Evolutionary conservation across 2,113 vertebrate species (phyloP).

Genomic region (Castor canadensis): DNA sequence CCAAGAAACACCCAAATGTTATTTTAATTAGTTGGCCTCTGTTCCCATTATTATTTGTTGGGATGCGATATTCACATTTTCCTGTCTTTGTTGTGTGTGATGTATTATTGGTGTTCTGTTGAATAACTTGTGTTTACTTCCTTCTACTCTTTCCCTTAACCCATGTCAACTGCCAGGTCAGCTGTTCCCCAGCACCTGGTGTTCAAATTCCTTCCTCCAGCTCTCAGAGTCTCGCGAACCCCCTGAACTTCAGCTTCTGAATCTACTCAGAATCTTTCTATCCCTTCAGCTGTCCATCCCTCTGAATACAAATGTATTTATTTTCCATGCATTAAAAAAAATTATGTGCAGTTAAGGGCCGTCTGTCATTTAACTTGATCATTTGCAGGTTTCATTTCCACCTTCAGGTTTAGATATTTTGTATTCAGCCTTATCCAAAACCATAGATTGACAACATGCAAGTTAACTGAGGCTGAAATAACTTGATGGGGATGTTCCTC

Average conservation of each 20-base stretch:
- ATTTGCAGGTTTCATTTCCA: slow-evolving; percentile 22
- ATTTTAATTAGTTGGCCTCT: slow-evolving; percentile 64
- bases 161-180: neutral
- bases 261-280: neutral
- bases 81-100: slow-evolving; percentile 15
- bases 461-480: slow-evolving; percentile 1
- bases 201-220: neutral
- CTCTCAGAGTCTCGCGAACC: neutral
- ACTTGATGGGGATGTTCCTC: neutral
- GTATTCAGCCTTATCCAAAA: neutral
- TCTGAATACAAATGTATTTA: neutral
- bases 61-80: slow-evolving; percentile 24
- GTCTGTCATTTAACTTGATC: slow-evolving; percentile 12
- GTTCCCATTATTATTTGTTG: slow-evolving; percentile 44
- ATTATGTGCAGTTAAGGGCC: neutral
- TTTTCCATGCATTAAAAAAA: slow-evolving; percentile 4
- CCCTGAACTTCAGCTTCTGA: neutral
- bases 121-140: neutral
- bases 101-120: slow-evolving; percentile 24
- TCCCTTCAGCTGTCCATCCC: neutral
- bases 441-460: neutral
- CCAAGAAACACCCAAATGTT: slow-evolving; percentile 33
- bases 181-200: neutral
- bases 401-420: slow-evolving; percentile 22
- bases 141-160: neutral